Base-by-base conservation (phyloP, 2,888 invertebrate genomes). In the Bombylius discolor region DNA sequence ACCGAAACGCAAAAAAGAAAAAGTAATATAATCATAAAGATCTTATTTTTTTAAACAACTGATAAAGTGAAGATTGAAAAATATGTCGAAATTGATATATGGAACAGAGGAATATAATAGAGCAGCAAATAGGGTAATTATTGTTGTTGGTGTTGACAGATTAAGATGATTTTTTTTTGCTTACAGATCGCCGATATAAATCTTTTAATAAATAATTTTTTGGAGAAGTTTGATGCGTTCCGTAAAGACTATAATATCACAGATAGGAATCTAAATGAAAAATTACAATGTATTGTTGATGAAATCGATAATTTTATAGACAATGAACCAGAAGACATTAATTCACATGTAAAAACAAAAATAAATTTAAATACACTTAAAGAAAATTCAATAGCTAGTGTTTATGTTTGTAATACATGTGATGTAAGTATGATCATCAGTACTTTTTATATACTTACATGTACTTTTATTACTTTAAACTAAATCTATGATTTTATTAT, bases 131-230 rank as follows among this genome's bases (percentile, higher is more conserved):
- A 7, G 11, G 11, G 39, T 42, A 42, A 11, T 7, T 3, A 42
- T 42, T 42, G 5, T 11, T 42, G 8, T 4, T 42, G 8, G 11
- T 42, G 36, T 11, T 11, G 11, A 42, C 1, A 11, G 1, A 42
- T 5, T 42, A 11, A 11, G 39, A 11, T 11, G 1, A 42, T 1
- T 42, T 42, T 42, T 39, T 1, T 42, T 11, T 11, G 11, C 6
- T 56, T 52, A 8, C 34, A 59, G 59, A 52, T 56, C 13, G 49
- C 56, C n/a, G 53, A 59, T 45, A 51, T 59, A 31, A 59, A 59
- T 47, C 42, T 56, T 33, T 52, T 52, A n/a, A 52, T 59, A 9
- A 45, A 39, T 23, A 11, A 12, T 3, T 52, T 59, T 11, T 34
- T 59, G 6, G 9, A 47, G 0, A 55, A 59, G 47, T 56, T 59